Evolutionary conservation across 1,140 invertebrate genomes (phyloP).

Genomic region (Megathymus violae): DNA sequence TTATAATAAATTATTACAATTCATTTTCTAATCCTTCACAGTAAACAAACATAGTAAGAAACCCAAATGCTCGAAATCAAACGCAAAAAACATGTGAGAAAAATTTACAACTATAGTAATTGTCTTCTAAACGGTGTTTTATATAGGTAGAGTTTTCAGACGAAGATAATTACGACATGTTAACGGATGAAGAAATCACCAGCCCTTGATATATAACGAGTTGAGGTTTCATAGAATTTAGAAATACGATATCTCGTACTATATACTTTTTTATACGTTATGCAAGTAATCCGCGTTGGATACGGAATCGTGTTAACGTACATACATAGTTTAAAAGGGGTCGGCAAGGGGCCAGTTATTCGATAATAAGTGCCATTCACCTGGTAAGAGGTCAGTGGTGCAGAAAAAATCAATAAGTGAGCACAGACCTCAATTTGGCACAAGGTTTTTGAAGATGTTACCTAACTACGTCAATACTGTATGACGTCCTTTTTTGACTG

Average conservation of each 20-base stretch:
- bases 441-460: conserved; percentile 1
- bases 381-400: conserved; percentile 21
- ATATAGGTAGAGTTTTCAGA: too few species aligned
- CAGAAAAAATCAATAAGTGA: conserved; percentile 25
- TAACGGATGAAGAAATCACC: conserved; percentile 11
- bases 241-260: conserved; percentile 14
- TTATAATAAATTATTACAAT: too few species aligned
- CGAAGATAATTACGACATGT: conserved; percentile 17
- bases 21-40: too few species aligned
- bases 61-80: too few species aligned
- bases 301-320: not conserved
- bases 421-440: conserved; percentile 9
- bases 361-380: conserved; percentile 17
- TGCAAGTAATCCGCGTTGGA: conserved; percentile 14
- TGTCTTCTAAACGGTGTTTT: too few species aligned
- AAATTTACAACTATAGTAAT: too few species aligned
- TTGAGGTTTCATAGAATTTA: conserved; percentile 27
- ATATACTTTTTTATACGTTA: conserved; percentile 18
- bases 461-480: not conserved
- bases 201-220: conserved; percentile 11
- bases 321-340: not conserved
- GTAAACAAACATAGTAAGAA: too few species aligned
- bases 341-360: conserved; percentile 16
- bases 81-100: too few species aligned
- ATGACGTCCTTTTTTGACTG: too few species aligned